Evolutionary conservation across 2,797 vertebrate genomes (phyloP), one percentile per base, ranked within the genome.

Genomic region (Hipposideros larvatus): DNA sequence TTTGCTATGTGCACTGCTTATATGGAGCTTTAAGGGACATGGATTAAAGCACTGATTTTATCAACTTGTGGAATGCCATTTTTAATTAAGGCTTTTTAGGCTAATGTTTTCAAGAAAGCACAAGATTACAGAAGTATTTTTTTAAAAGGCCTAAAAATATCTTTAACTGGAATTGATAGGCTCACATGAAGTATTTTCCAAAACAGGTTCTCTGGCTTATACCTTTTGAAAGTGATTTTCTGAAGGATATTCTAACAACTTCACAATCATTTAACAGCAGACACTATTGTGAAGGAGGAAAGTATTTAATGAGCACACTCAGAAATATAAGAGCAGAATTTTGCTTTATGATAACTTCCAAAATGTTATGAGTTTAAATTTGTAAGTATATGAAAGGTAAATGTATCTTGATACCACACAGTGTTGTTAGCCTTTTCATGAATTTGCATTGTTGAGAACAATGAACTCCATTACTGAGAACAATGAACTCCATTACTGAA

Each of bases 241-340:
- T 68, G 37, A 86, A 65, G 15, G 57, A 61, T 3, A 41, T 11
- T 15, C 26, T 78, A 11, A 70, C 14, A 80, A 83, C 28, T 19
- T 59, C 88, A 24, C 13, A 34, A 68, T 28, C 21, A 6, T 31
- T n/a, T 65, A 83, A 91, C 22, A 11, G 28, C 91, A 95, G 73
- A 34, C n/a, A 37, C 9, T 28, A 73, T n/a, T 41, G 16, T 85
- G 10, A 28, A 87, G 26, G 48, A 92, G 15, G 53, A 7, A 82
- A 75, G n/a, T 5, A 70, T 8, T 59, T 70, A 88, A 22, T 19
- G 43, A 78, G 43, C 31, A 75, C 0, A 13, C 18, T 46, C 21
- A 93, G 43, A 91, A 94, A 83, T 7, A 94, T 16, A 57, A 28
- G 43, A 70, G 53, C 46, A 94, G 85, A 94, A 63, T 41, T 24